These are phyloP conservation scores for Catocala sponsa DNA, from an alignment of 2,888 invertebrate species.

Conservation along the genomic window DNA sequence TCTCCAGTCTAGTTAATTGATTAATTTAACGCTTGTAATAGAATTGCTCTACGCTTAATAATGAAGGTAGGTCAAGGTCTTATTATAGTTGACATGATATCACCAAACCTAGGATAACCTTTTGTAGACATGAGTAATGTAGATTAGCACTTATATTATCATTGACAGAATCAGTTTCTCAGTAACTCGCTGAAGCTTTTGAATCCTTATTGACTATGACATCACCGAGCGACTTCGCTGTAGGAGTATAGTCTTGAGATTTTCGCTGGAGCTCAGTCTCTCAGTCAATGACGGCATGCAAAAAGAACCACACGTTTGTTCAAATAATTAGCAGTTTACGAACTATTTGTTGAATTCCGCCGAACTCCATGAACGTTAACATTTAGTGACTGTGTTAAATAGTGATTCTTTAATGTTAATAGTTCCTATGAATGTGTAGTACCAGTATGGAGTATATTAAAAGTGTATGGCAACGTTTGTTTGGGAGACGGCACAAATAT, in stretches of 20 bases:
- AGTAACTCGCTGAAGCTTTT: slow-evolving; percentile 69
- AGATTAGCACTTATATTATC: slow-evolving; percentile 57
- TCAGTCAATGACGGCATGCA: slow-evolving; percentile 73
- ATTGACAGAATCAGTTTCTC: slow-evolving; percentile 67
- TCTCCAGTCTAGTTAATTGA: slow-evolving; percentile 13
- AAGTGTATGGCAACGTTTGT: slow-evolving; percentile 75
- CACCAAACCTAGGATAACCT: slow-evolving; percentile 46
- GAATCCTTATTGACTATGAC: slow-evolving; percentile 74
- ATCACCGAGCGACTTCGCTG: slow-evolving; percentile 71
- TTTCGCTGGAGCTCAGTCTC: slow-evolving; percentile 63
- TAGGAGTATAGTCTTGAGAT: slow-evolving; percentile 63
- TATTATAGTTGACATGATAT: slow-evolving; percentile 42
- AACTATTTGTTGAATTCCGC: slow-evolving; percentile 47
- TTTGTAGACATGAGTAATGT: slow-evolving; percentile 63
- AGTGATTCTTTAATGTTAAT: slow-evolving; percentile 45
- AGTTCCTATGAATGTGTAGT: slow-evolving; percentile 36
- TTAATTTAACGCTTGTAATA: slow-evolving; percentile 5
- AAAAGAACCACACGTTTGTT: slow-evolving; percentile 74
- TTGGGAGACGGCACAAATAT: slow-evolving; percentile 72
- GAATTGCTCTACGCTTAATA: slow-evolving; percentile 23
- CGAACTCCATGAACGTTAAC: slow-evolving; percentile 28
- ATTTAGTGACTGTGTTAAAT: slow-evolving; percentile 22
- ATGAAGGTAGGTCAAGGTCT: slow-evolving; percentile 3
- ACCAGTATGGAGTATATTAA: slow-evolving; percentile 75
- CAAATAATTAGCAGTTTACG: slow-evolving; percentile 67